Base-by-base conservation (phyloP, 2,113 vertebrate species). In the Tonatia bakeri region DNA sequence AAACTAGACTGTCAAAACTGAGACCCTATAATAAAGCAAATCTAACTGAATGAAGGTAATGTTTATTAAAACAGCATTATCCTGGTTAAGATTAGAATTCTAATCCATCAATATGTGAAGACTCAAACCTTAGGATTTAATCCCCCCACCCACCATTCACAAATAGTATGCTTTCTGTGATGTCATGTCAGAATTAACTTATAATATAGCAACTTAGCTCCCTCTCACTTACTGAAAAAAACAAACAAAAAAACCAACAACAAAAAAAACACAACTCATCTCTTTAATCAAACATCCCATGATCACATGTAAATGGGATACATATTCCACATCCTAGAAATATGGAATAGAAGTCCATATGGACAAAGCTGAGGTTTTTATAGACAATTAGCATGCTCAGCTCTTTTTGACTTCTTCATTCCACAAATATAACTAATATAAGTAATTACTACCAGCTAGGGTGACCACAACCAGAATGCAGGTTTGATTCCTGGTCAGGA, bases 321-420 rank as follows among this genome's bases (percentile, higher is more conserved):
- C 26, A 50, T 7, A 80, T 33, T 90, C 75, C 81, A 10, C 4
- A 56, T 67, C 24, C 40, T 22, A 56, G 54, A 87, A 87, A 95
- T 70, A 36, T 14, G 73, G n/a, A 96, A 87, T 26, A 91, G 90
- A 90, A 38, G n/a, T 28, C 24, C 13, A 59, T 36, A 76, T 70
- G 65, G 56, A 81, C 94, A 96, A 91, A 96, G 56, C 28, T 36
- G 28, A 95, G 47, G 33, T 90, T 75, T 90, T 80, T 56, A 84
- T 15, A 82, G 52, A 40, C 94, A 93, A 88, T 64, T 77, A 94
- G 64, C 36, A 90, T 47, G 17, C 28, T 75, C 56, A 90, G 24
- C 12, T 89, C 36, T 45, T 89, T 95, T 88, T 76, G 50, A 92
- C 33, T 61, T 83, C 92, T 43, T 90, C 36, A 90, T 61, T 73